Base-by-base conservation (phyloP, 2,888 invertebrate genomes). In the Tholera decimalis region DNA sequence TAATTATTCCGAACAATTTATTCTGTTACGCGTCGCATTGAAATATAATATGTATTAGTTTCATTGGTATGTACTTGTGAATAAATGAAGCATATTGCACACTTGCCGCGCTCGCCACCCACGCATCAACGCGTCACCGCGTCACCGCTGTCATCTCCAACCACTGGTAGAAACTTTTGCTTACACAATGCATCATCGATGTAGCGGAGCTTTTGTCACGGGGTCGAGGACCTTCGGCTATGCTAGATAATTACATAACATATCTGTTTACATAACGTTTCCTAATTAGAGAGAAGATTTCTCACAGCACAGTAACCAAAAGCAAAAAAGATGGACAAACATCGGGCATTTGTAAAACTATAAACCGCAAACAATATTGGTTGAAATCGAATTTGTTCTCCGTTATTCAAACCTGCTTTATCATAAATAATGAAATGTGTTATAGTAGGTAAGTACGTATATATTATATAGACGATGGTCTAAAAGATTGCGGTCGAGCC, bases 401-500 rank as follows among this genome's bases (percentile, higher is more conserved):
- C 80, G 79, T 80, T 78, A 82, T 63, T 43, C 56, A 70, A 77
- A 80, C 73, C 68, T 58, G 73, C 72, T 78, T 76, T 66, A 60
- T 71, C 41, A 69, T 77, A 71, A 77, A 73, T 83, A 72, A 79
- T 80, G 77, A 76, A 80, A 80, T 73, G 54, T 76, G 70, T 74
- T 83, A 77, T 79, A 78, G 79, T 78, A 66, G 65, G 76, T 77
- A 63, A 66, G 74, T 75, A 82, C 66, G 58, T 78, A 77, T 83
- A 81, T 70, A 86, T 56, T 78, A 77, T 83, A 81, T 70, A 86
- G 73, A 78, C 87, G 91, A 91, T 89, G 92, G 90, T 92, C 91
- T 90, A 93, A 90, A 92, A 90, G 91, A 91, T 89, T 90, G 91
- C 84, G 87, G 87, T 84, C 85, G 85, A 78, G 86, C 82, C 87